Evolutionary conservation across 2,113 vertebrate species (phyloP), one percentile per base, ranked within the genome.

Genomic region (Lucifuga dentata): DNA sequence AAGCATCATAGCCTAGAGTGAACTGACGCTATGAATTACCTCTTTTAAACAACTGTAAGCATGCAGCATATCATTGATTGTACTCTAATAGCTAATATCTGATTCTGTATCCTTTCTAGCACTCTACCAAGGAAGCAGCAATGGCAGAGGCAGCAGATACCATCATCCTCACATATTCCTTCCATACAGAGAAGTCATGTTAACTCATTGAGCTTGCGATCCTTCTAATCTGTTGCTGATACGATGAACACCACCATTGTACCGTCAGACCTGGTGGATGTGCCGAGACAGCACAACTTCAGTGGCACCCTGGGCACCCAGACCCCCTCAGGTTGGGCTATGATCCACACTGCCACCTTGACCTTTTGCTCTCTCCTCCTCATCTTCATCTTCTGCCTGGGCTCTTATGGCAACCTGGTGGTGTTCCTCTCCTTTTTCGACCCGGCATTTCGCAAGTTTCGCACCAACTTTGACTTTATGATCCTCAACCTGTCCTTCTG

Each of bases 401-500:
- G 98, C 57, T 98, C 97, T 10, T 99, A 98, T 0, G 96, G 98
- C 67, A 99, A 99, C 84, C 90, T 97, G 9, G 94, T 98, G 60
- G 96, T 98, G 73, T 96, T 99, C 72, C 89, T 98, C 72, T 98
- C 97, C 36, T 98, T 98, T 87, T 98, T 99, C 2, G 96, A 98
- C 76, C 97, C 97, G 0, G 95, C 96, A 19, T 95, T 98, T 49
- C 92, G 98, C 76, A 99, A 97, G 86, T 96, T 98, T 87, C 93
- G 97, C 86, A 98, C 97, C 75, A 95, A 98, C 91, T 98, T 98
- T 48, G 98, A 99, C 84, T 96, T 99, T 84, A 96, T 99, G 97
- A 94, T 98, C 84, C 93, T 99, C 80, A 99, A 98, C 84, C 86
- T 99, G 52, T 97, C 96, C 59, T 96, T 99, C 89, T 98, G 97